Evolutionary conservation across 2,888 invertebrate species (phyloP), one percentile per base, ranked within the genome.

Genomic region (Aphidius colemani): DNA sequence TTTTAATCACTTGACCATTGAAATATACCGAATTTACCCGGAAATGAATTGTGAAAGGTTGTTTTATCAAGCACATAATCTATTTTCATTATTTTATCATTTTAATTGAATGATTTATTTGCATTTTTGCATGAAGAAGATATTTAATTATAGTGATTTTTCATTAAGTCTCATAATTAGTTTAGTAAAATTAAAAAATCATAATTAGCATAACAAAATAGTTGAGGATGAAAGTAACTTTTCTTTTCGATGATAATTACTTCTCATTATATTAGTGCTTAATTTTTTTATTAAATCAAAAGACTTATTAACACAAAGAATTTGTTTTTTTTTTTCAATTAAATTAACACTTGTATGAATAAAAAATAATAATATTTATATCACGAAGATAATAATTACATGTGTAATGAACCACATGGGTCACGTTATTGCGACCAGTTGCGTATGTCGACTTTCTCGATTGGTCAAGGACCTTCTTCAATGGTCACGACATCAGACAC

Each of bases 401-500:
- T 64, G 57, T 59, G 63, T 63, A 69, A 71, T 70, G 65, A 68
- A 63, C 55, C 50, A 51, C 30, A 50, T 18, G 30, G 55, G 59
- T 59, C 39, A 18, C 30, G 30, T 7, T 18, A 39, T 57, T 61
- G 64, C 69, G 67, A 70, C 66, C 65, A 62, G 64, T 68, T 63
- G 66, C 64, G 66, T 71, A 71, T 65, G 65, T 66, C 63, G 65
- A 77, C 78, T 78, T 78, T 78, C 77, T 74, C 74, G 71, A 73
- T 62, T 64, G 72, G 75, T 77, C 78, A 79, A 80, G 78, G 77
- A 78, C 78, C 66, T 71, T 67, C 30, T 30, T 64, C 66, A 64
- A 68, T 59, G 66, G 60, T 41, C 48, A 39, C 46, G 64, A 43
- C 30, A 45, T 7, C n/a, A n/a, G 30, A 49, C 43, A 55, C 57